Conservation (phyloP, 2,888 invertebrate species). For the Cataglyphis altisquamis region DNA sequence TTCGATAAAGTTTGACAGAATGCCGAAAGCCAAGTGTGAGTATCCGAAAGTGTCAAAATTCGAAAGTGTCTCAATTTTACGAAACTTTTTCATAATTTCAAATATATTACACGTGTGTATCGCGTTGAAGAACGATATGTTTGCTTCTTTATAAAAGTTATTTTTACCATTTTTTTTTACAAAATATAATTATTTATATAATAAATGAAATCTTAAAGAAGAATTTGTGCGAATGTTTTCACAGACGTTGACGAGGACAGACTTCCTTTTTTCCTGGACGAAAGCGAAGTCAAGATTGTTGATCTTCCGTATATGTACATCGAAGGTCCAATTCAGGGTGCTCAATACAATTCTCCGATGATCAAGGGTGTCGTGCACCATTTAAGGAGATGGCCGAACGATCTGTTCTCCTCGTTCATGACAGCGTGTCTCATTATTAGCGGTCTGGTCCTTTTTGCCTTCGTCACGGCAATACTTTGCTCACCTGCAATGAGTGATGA, state of each 20-base stretch:
- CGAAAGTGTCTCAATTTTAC: constrained; percentile 2
- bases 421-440: constrained; percentile 73
- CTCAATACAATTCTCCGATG: background rate
- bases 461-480: constrained; percentile 71
- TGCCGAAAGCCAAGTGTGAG: constrained; percentile 77
- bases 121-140: background rate
- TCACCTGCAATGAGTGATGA: constrained; percentile 60
- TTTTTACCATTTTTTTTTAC: background rate
- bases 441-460: constrained; percentile 69
- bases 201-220: background rate
- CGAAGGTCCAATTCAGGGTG: constrained; percentile 63
- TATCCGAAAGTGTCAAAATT: constrained; percentile 44
- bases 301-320: constrained; percentile 11
- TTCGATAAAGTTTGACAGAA: constrained; percentile 64
- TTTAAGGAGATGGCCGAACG: constrained; percentile 78
- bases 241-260: constrained; percentile 55
- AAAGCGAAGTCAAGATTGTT: background rate
- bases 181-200: background rate
- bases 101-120: background rate
- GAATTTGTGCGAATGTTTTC: background rate
- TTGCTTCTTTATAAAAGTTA: background rate
- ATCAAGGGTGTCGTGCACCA: constrained; percentile 75
- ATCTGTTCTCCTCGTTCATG: constrained; percentile 75
- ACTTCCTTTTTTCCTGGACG: constrained; percentile 55
- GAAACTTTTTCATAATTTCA: background rate